Base-by-base conservation (phyloP, 2,888 invertebrate genomes). In the Polylopha cassiicola region DNA sequence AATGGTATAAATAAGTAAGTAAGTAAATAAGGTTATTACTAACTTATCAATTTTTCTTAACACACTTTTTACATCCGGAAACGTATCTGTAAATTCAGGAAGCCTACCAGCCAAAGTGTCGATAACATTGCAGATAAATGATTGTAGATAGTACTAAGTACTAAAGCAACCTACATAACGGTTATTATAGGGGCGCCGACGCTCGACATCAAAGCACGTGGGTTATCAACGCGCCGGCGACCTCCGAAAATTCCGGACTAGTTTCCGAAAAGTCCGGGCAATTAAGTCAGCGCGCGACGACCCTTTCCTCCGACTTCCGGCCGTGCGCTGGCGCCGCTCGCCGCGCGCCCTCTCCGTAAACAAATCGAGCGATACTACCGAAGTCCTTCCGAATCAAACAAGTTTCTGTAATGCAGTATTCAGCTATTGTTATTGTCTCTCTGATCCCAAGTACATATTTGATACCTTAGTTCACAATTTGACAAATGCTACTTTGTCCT, bases 201-300 rank as follows among this genome's bases (percentile, higher is more conserved):
- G 73, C 70, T 56, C 61, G 64, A 76, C 81, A 77, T 79, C 79
- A 78, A 80, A 81, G 79, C 67, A 58, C 69, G 66, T 66, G 76
- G 74, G 79, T 80, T 81, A 82, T 82, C 81, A 71, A 20, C n/a
- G n/a, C n/a, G n/a, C n/a, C 31, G 68, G 70, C 74, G 80, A 75
- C 78, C 81, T 75, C 77, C 80, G 73, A 78, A 81, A 81, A 34
- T 44, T 38, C 39, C 42, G 39, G 20, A 28, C 22, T 14, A 39
- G 28, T 39, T 39, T 39, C 39, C 39, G 36, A 41, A 41, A 36
- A 36, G 66, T 75, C 75, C 76, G 70, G 71, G 72, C 80, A 81
- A 80, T 79, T 80, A 73, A 63, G 66, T 61, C 61, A 61, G 62
- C 60, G 60, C 53, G 61, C 63, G 65, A 56, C 64, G 61, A 61